Conservation (phyloP, 2,797 vertebrate species). For the Anisognathus igniventris region DNA sequence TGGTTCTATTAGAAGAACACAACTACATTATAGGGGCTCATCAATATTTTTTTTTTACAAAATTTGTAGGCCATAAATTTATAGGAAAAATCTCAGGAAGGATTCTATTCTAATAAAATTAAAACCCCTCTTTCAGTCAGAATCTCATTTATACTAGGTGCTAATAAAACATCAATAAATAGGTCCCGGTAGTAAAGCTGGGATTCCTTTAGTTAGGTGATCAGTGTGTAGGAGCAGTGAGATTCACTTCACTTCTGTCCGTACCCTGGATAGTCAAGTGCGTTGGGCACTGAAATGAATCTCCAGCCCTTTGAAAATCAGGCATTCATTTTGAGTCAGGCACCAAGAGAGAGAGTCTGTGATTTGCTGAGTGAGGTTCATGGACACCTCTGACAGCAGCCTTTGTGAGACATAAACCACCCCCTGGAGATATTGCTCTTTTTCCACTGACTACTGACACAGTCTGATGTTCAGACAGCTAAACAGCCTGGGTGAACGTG, state of each 20-base stretch:
- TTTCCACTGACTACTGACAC: neutral
- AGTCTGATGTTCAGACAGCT: neutral
- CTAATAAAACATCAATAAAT: neutral
- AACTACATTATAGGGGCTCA: neutral
- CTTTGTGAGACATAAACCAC: neutral
- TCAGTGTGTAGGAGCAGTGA: neutral
- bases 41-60: neutral
- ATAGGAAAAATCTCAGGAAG: neutral
- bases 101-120: neutral
- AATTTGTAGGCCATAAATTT: neutral
- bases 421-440: neutral
- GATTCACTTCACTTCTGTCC: neutral
- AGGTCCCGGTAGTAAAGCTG: neutral
- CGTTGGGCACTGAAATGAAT: neutral
- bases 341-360: neutral
- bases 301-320: neutral
- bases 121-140: neutral
- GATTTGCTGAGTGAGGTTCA: neutral
- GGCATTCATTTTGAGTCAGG: neutral
- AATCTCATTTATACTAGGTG: neutral
- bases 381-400: neutral
- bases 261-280: neutral
- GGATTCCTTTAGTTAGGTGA: neutral
- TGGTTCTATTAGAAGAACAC: neutral
- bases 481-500: neutral